phyloP scores from a whole-genome alignment of 2,113 vertebrate genomes.

The Hyperoodon ampullatus region DNA sequence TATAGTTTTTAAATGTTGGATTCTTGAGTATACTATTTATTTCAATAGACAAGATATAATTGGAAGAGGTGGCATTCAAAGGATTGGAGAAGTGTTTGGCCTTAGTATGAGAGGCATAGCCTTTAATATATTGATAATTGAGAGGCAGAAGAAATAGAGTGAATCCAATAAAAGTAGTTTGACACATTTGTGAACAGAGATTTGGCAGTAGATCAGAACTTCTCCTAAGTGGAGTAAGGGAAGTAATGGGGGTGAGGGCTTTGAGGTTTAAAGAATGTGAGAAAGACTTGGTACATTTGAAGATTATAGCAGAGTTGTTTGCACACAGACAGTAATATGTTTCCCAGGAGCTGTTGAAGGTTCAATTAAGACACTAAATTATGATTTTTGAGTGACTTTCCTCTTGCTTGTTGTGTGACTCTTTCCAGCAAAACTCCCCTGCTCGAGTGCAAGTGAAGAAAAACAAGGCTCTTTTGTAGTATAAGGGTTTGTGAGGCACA shows the following conservation, averaged over 20 bases:
- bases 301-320: background rate
- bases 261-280: background rate
- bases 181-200: background rate
- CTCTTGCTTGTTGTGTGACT: background rate
- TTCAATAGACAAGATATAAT: background rate
- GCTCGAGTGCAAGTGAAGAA: background rate
- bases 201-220: background rate
- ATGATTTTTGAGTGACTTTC: background rate
- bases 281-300: background rate
- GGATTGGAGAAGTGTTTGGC: background rate
- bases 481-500: background rate
- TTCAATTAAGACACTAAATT: background rate
- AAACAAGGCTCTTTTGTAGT: background rate
- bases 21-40: background rate
- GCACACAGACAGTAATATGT: background rate
- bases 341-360: background rate
- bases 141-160: background rate
- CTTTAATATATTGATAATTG: background rate
- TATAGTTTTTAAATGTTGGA: background rate
- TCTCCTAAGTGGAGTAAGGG: background rate
- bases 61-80: background rate
- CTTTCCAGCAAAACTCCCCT: background rate
- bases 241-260: background rate
- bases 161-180: background rate
- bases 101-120: background rate